A percentile compares a stretch with the other conserved stretches of the same genome.
These are phyloP conservation scores for Cephalopholis sonnerati DNA, from an alignment of 2,113 vertebrate genomes.

Conservation along the genomic window DNA sequence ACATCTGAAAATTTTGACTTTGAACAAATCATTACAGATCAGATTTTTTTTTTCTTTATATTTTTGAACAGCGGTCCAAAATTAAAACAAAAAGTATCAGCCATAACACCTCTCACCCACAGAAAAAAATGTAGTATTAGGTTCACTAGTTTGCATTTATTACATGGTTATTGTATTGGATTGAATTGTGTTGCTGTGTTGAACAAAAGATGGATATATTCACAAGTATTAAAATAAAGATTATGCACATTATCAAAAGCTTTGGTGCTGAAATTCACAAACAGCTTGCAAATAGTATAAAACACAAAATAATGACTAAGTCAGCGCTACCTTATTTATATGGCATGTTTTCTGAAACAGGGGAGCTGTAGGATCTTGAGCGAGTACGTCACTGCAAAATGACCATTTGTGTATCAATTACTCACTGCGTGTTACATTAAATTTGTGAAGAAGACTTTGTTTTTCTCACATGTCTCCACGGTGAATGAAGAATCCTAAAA, in stretches of 20 bases:
- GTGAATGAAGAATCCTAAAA: too few species aligned
- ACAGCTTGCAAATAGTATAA: not conserved
- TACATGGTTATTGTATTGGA: too few species aligned
- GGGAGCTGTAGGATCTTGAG: constrained; percentile 49
- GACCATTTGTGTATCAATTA: too few species aligned
- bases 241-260: not conserved
- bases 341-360: constrained; percentile 5
- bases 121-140: not conserved
- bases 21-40: not conserved
- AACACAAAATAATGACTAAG: constrained; percentile 8
- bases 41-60: not conserved
- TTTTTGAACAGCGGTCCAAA: not conserved
- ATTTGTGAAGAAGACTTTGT: too few species aligned
- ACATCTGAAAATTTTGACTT: not conserved
- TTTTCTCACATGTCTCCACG: too few species aligned
- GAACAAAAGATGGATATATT: not conserved
- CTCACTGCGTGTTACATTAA: too few species aligned
- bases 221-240: not conserved
- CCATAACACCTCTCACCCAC: too few species aligned
- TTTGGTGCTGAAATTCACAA: not conserved
- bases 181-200: not conserved
- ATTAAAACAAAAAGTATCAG: not conserved
- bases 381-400: too few species aligned
- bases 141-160: not conserved
- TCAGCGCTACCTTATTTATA: constrained; percentile 12